Evolutionary conservation across 2,113 vertebrate genomes (phyloP).

Genomic region (Strix uralensis): DNA sequence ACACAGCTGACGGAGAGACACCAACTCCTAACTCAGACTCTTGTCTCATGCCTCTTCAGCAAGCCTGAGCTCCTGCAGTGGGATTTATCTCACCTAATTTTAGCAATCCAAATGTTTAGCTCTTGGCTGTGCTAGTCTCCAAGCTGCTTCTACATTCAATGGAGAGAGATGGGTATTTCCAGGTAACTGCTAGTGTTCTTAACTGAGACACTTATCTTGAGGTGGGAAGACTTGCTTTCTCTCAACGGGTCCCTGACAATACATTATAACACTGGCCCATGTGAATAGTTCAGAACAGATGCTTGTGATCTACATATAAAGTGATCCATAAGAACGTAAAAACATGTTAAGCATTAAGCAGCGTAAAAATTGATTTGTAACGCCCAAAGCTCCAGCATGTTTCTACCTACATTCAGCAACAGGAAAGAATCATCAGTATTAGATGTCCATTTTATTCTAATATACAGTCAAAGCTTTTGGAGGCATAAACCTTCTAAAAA

Average conservation of each 20-base stretch:
- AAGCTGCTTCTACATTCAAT: not conserved
- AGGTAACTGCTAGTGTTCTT: not conserved
- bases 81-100: conserved; percentile 19
- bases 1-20: not conserved
- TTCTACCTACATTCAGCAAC: not conserved
- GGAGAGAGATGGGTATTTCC: not conserved
- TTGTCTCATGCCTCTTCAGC: not conserved
- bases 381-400: not conserved
- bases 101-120: conserved; percentile 5
- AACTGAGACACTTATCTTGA: not conserved
- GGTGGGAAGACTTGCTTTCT: not conserved
- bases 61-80: not conserved
- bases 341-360: not conserved
- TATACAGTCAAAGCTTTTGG: not conserved
- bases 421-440: not conserved
- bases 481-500: not conserved
- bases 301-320: not conserved
- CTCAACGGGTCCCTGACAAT: not conserved
- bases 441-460: not conserved
- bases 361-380: not conserved
- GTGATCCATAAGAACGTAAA: not conserved
- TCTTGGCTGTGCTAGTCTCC: not conserved
- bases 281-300: not conserved
- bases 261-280: not conserved
- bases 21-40: not conserved